Evolutionary conservation across 2,888 invertebrate genomes (phyloP).

Genomic region (Polydesmus complanatus): DNA sequence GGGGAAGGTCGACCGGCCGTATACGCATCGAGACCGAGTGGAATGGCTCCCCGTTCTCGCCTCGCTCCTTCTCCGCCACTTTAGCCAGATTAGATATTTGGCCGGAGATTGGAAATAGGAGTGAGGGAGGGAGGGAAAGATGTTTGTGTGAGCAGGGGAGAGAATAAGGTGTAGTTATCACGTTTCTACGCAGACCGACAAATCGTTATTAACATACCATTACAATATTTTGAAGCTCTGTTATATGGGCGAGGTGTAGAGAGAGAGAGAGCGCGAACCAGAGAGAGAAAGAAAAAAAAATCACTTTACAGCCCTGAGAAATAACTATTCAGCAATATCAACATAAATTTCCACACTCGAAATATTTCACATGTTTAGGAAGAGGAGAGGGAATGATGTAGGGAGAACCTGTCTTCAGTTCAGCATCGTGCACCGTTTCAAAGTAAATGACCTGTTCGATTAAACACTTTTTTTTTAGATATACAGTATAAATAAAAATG

Average conservation of each 20-base stretch:
- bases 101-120: background rate
- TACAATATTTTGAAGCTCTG: background rate
- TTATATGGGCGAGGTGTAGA: background rate
- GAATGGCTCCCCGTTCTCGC: background rate
- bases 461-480: too few species aligned
- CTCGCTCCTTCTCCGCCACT: background rate
- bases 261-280: too few species aligned
- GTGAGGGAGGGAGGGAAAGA: background rate
- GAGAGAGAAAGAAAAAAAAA: too few species aligned
- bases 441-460: too few species aligned
- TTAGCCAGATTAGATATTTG: background rate
- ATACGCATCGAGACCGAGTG: background rate
- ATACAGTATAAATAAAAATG: too few species aligned
- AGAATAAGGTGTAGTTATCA: background rate
- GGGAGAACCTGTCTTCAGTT: too few species aligned
- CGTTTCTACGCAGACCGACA: background rate
- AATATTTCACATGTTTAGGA: too few species aligned
- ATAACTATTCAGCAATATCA: too few species aligned
- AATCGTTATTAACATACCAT: background rate
- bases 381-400: too few species aligned
- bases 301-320: too few species aligned
- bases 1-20: background rate
- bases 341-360: too few species aligned
- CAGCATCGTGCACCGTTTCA: too few species aligned
- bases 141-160: background rate